Conservation (phyloP, 2,113 vertebrate species). For the Platichthys flesus region DNA sequence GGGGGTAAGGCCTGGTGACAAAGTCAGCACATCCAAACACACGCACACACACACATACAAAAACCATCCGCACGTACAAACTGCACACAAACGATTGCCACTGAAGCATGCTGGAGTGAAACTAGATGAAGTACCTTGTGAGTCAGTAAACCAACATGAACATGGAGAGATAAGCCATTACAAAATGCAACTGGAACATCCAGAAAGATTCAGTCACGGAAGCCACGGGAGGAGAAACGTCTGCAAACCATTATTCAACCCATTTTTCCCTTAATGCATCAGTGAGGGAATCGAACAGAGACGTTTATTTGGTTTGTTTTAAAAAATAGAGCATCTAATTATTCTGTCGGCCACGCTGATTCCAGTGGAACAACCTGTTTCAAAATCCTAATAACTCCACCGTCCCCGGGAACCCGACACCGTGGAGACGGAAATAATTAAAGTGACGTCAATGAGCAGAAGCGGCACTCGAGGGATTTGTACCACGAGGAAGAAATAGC, state of each 20-base stretch:
- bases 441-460: slow-evolving; percentile 72
- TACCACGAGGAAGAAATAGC: slow-evolving; percentile 62
- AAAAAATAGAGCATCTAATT: slow-evolving; percentile 29
- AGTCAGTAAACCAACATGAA: slow-evolving; percentile 65
- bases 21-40: slow-evolving; percentile 34
- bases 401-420: slow-evolving; percentile 60
- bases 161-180: slow-evolving; percentile 27
- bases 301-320: background rate
- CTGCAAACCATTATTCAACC: slow-evolving; percentile 62
- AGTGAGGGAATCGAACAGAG: background rate
- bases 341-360: slow-evolving; percentile 30
- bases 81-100: slow-evolving; percentile 51
- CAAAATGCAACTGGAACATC: slow-evolving; percentile 16
- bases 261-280: background rate
- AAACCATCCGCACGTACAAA: slow-evolving; percentile 39
- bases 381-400: slow-evolving; percentile 50
- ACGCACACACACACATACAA: slow-evolving; percentile 21
- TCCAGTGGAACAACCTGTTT: slow-evolving; percentile 38
- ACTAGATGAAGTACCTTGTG: slow-evolving; percentile 74
- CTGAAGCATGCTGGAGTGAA: slow-evolving; percentile 61
- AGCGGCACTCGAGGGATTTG: slow-evolving; percentile 61
- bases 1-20: slow-evolving; percentile 71
- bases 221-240: slow-evolving; percentile 19
- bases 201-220: slow-evolving; percentile 9
- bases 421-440: slow-evolving; percentile 15